Evolutionary conservation across 2,113 vertebrate species (phyloP).

Genomic region (Myiozetetes cayanensis): DNA sequence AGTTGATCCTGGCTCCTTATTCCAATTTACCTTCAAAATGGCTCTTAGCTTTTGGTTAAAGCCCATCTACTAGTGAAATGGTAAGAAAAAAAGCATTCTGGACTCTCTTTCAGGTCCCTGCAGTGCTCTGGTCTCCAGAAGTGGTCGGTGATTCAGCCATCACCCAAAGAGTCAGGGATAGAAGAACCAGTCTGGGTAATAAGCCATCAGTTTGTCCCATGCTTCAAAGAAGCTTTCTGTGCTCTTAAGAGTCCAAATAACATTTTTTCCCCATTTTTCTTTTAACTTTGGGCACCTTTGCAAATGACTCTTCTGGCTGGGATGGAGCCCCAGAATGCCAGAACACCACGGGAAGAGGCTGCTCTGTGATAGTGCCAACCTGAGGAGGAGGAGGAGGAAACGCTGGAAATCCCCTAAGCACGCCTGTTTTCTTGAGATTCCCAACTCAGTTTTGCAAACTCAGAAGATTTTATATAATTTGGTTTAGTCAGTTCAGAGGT

Average conservation of each 20-base stretch:
- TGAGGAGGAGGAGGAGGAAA: constrained; percentile 42
- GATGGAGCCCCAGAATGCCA: background rate
- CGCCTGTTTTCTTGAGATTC: constrained; percentile 28
- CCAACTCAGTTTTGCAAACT: constrained; percentile 45
- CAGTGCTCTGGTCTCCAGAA: background rate
- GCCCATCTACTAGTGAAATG: background rate
- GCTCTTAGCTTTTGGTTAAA: background rate
- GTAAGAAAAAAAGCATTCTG: background rate
- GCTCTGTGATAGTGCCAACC: constrained; percentile 42
- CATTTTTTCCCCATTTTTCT: background rate
- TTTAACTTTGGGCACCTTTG: constrained; percentile 31
- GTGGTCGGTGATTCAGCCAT: background rate
- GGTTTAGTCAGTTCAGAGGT: constrained; percentile 32
- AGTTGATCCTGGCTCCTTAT: background rate
- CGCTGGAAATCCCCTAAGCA: constrained; percentile 57
- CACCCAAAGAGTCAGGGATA: background rate
- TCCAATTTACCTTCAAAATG: background rate
- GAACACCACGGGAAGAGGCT: constrained; percentile 37
- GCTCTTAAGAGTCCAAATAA: background rate
- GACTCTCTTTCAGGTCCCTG: background rate
- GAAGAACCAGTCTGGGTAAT: background rate
- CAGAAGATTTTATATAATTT: constrained; percentile 48
- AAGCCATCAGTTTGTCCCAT: background rate
- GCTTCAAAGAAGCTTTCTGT: background rate
- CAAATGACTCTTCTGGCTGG: constrained; percentile 38